phyloP scores from a whole-genome alignment of 2,797 vertebrate genomes.

The Gouania willdenowi region DNA sequence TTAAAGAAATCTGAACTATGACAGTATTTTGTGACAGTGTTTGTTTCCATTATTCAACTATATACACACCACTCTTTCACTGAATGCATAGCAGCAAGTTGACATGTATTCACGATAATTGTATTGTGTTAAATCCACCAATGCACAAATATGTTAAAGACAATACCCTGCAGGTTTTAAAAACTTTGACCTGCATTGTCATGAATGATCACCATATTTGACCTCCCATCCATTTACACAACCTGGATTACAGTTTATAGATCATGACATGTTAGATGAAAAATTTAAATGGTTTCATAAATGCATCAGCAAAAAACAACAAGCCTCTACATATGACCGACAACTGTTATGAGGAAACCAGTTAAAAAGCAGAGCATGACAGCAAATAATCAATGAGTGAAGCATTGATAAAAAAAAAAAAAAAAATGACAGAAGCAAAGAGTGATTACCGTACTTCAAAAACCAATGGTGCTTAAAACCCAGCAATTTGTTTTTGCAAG shows the following conservation, averaged over 20 bases:
- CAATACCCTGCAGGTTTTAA: too few species aligned
- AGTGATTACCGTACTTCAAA: background rate
- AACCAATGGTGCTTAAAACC: conserved; percentile 1
- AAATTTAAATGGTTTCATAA: background rate
- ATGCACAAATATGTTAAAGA: too few species aligned
- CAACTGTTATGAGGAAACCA: conserved; percentile 1
- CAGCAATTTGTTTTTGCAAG: conserved; percentile 2
- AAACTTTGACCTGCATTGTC: too few species aligned
- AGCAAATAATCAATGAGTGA: conserved; percentile 17
- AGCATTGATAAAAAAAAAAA: conserved; percentile 1
- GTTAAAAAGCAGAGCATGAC: conserved; percentile 27
- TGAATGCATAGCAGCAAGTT: too few species aligned
- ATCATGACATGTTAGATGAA: background rate
- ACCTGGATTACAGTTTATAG: background rate
- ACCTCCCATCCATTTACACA: background rate
- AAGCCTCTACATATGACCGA: conserved; percentile 1
- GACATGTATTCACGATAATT: too few species aligned
- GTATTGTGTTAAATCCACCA: too few species aligned
- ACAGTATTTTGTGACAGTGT: too few species aligned
- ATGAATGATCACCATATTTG: too few species aligned
- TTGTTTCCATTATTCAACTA: too few species aligned
- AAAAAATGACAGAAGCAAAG: too few species aligned
- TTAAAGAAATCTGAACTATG: too few species aligned
- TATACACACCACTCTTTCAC: too few species aligned
- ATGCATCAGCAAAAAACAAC: conserved; percentile 2